Evolutionary conservation across 2,113 vertebrate species (phyloP).

Genomic region (Peromyscus polionotus): DNA sequence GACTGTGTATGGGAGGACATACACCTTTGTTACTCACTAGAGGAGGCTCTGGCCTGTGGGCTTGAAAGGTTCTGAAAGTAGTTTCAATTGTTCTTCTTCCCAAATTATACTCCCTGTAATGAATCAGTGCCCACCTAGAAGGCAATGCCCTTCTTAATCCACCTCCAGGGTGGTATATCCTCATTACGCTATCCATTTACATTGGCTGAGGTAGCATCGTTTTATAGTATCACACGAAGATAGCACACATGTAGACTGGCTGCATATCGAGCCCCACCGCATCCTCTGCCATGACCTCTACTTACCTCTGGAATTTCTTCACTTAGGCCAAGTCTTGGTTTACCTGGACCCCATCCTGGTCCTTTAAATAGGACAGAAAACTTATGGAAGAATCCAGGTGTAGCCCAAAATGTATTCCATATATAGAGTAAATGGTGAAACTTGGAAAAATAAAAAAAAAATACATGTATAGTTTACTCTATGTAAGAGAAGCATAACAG

Average conservation of each 20-base stretch:
- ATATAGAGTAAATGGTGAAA: slow-evolving; percentile 91
- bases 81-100: neutral
- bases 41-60: neutral
- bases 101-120: neutral
- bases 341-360: slow-evolving; percentile 95
- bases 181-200: neutral
- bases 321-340: slow-evolving; percentile 92
- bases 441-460: slow-evolving; percentile 83
- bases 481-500: neutral
- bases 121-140: neutral
- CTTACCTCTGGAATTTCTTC: slow-evolving; percentile 91
- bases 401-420: slow-evolving; percentile 89
- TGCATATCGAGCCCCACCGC: slow-evolving; percentile 68
- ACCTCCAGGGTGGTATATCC: neutral
- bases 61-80: neutral
- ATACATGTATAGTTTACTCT: slow-evolving; percentile 49
- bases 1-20: neutral
- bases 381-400: slow-evolving; percentile 90
- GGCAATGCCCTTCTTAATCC: neutral
- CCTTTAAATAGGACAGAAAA: slow-evolving; percentile 94
- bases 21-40: neutral
- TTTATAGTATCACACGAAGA: neutral
- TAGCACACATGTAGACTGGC: neutral
- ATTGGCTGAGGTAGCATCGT: neutral
- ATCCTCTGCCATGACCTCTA: slow-evolving; percentile 82